phyloP scores from a whole-genome alignment of 2,113 vertebrate genomes.

The Burhinus bistriatus region DNA sequence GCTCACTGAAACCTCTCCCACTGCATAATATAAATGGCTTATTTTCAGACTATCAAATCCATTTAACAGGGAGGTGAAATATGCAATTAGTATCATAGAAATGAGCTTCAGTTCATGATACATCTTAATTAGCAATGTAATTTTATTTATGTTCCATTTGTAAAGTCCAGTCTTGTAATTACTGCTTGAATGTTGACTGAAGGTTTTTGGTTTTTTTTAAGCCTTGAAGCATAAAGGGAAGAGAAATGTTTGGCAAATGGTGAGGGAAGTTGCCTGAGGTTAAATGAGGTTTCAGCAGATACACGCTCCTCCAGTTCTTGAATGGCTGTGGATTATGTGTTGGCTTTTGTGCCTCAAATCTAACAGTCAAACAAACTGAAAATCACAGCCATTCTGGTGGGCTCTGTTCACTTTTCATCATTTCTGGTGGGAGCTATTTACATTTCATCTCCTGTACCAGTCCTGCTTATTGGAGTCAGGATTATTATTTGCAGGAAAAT shows the following conservation, averaged over 20 bases:
- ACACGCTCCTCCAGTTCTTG: rapidly evolving
- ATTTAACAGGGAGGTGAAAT: slow-evolving; percentile 49
- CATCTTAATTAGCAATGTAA: slow-evolving; percentile 70
- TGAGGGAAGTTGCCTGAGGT: background rate
- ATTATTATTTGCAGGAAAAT: background rate
- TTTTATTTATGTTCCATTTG: slow-evolving; percentile 70
- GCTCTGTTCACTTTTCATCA: background rate
- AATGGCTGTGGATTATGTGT: background rate
- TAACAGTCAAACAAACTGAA: background rate
- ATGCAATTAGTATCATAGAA: slow-evolving; percentile 52
- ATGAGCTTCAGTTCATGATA: slow-evolving; percentile 40
- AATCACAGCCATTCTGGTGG: background rate
- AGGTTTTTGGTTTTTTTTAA: background rate
- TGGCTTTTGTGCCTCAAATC: background rate
- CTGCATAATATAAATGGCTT: background rate
- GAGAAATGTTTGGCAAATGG: background rate
- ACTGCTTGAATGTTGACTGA: slow-evolving; percentile 2
- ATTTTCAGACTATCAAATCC: slow-evolving; percentile 49
- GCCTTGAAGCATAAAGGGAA: background rate
- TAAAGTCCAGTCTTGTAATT: slow-evolving; percentile 59
- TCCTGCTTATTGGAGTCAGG: background rate
- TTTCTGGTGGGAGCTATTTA: background rate
- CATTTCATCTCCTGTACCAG: background rate
- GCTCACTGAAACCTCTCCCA: background rate
- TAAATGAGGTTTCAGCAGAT: background rate